Evolutionary conservation across 2,113 vertebrate genomes (phyloP).

Genomic region (Colius striatus): DNA sequence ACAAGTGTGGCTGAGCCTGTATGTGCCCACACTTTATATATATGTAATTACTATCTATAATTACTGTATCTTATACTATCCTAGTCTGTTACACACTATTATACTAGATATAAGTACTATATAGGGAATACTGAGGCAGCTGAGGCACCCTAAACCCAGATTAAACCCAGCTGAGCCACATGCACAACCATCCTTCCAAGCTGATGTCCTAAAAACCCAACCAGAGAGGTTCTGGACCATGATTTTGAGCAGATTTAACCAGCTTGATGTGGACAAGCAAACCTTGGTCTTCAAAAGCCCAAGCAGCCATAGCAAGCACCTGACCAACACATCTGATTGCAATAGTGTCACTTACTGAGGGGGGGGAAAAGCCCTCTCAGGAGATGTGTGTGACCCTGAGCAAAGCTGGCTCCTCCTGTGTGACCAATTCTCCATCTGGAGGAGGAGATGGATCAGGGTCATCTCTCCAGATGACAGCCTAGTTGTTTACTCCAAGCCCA

Average conservation of each 20-base stretch:
- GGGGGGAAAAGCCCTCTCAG: background rate
- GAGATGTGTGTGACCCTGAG: background rate
- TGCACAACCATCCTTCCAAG: background rate
- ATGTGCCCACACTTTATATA: background rate
- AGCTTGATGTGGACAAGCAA: background rate
- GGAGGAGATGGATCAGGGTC: background rate
- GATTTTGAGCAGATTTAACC: background rate
- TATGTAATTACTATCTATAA: too few relatives aligned
- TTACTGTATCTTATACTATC: too few relatives aligned
- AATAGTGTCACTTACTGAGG: background rate
- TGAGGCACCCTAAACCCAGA: background rate
- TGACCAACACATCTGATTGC: background rate
- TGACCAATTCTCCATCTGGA: background rate
- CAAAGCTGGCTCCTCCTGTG: background rate
- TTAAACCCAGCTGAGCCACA: background rate
- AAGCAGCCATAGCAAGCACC: accelerated
- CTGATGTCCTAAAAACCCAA: background rate
- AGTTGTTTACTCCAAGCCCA: background rate
- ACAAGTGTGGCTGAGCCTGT: background rate
- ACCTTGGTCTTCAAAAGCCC: background rate
- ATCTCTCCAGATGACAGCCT: background rate
- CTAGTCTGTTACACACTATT: too few relatives aligned
- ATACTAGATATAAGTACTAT: too few relatives aligned
- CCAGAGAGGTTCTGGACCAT: background rate
- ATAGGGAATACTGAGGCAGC: background rate